phyloP scores from a whole-genome alignment of 1,140 invertebrate genomes.

The Gryon sp. region DNA sequence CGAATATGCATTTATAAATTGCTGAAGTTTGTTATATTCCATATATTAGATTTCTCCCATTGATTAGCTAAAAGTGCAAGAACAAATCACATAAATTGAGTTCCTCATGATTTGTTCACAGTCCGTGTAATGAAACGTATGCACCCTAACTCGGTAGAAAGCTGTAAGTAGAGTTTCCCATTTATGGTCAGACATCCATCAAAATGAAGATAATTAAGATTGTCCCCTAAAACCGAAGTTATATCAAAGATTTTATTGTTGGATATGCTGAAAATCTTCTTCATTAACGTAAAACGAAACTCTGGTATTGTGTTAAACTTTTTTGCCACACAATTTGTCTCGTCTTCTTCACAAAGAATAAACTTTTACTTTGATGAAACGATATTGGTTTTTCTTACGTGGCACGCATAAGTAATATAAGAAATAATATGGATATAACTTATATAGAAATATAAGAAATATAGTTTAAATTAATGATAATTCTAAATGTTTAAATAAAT shows the following conservation, averaged over 20 bases:
- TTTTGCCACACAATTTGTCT: constrained; percentile 33
- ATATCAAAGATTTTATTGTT: constrained; percentile 61
- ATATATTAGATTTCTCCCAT: too few species aligned
- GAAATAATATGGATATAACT: background rate
- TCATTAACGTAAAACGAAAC: constrained; percentile 55
- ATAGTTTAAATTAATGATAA: too few species aligned
- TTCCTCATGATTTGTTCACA: constrained; percentile 41
- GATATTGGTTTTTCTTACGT: constrained; percentile 11
- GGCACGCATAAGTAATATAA: constrained; percentile 1
- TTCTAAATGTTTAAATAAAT: too few species aligned
- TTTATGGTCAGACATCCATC: constrained; percentile 62
- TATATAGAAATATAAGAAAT: too few species aligned
- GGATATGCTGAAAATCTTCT: constrained; percentile 36
- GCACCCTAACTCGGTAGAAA: constrained; percentile 48
- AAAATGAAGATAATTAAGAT: constrained; percentile 59
- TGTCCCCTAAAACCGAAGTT: constrained; percentile 55
- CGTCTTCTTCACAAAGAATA: background rate
- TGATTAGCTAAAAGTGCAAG: too few species aligned
- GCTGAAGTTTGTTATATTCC: too few species aligned
- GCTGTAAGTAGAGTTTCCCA: constrained; percentile 52
- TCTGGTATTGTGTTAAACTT: constrained; percentile 26
- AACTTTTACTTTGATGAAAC: constrained; percentile 12
- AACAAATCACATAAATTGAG: constrained; percentile 47
- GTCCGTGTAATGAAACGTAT: constrained; percentile 47
- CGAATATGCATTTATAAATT: too few species aligned